Evolutionary conservation across 2,113 vertebrate genomes (phyloP).

Genomic region (Saimiri boliviensis): DNA sequence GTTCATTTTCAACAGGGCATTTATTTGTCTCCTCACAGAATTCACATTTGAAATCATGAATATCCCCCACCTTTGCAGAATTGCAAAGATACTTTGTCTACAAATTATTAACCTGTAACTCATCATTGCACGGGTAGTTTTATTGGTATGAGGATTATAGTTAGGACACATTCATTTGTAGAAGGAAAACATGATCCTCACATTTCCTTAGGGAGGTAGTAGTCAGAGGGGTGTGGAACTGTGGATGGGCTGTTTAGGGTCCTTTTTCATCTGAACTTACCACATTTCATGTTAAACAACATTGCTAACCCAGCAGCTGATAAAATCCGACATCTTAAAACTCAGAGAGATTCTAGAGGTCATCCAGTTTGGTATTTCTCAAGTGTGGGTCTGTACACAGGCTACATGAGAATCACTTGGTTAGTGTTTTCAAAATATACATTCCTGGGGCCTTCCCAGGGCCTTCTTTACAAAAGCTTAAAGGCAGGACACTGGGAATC

Average conservation of each 20-base stretch:
- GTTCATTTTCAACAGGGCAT: neutral
- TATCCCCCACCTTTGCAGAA: neutral
- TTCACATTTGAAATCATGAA: neutral
- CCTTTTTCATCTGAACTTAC: neutral
- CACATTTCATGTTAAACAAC: neutral
- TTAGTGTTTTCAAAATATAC: neutral
- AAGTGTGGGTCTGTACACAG: neutral
- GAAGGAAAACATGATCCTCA: neutral
- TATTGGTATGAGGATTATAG: neutral
- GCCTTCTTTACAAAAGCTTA: neutral
- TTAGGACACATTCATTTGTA: neutral
- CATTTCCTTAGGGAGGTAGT: neutral
- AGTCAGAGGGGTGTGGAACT: neutral
- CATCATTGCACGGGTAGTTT: neutral
- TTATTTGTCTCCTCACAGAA: neutral
- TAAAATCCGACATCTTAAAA: neutral
- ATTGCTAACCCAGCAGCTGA: neutral
- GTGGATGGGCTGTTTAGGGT: neutral
- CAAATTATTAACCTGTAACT: neutral
- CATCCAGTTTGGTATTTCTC: neutral
- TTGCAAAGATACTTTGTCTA: constrained; percentile 14
- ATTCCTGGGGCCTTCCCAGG: neutral
- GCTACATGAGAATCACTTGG: neutral
- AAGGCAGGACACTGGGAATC: neutral
- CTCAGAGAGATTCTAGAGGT: neutral